Conservation (phyloP, 1,140 invertebrate genomes). For the Plectrocnemia conspersa region DNA sequence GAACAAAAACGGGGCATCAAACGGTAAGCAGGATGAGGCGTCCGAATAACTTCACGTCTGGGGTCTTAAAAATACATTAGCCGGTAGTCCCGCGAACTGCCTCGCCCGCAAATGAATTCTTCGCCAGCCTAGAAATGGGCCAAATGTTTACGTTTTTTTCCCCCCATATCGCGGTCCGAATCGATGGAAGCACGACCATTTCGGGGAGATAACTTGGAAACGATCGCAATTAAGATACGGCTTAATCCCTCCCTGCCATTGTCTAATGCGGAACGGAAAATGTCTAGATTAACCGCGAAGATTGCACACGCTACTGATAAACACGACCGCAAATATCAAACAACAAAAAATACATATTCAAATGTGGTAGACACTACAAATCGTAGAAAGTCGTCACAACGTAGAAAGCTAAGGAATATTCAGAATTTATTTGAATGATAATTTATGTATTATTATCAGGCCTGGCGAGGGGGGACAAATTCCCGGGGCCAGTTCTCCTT, state of each 20-base stretch:
- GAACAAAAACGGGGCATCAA: not conserved
- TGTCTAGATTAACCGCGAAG: too few species aligned
- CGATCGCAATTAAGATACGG: constrained; percentile 13
- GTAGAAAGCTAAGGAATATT: too few species aligned
- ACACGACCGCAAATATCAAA: too few species aligned
- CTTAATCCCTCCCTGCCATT: not conserved
- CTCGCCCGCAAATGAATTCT: constrained; percentile 7
- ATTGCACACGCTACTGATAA: too few species aligned
- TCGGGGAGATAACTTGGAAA: constrained; percentile 8
- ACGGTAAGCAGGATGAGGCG: constrained; percentile 10
- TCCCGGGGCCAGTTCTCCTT: too few species aligned
- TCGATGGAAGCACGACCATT: not conserved
- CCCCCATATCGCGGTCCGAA: not conserved
- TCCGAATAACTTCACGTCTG: constrained; percentile 33
- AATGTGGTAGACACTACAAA: too few species aligned
- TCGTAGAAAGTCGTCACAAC: too few species aligned
- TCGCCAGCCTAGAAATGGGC: not conserved
- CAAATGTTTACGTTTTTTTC: constrained; percentile 9
- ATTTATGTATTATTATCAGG: too few species aligned
- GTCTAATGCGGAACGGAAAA: too few species aligned
- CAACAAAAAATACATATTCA: too few species aligned
- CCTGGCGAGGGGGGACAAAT: too few species aligned
- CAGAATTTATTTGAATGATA: too few species aligned
- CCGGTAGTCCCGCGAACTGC: constrained; percentile 19
- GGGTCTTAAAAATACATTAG: constrained; percentile 28